A percentile compares a stretch with the other conserved stretches of the same genome.
These are phyloP conservation scores for Oscheius onirici DNA, from an alignment of 2,888 invertebrate genomes.

Conservation along the genomic window DNA sequence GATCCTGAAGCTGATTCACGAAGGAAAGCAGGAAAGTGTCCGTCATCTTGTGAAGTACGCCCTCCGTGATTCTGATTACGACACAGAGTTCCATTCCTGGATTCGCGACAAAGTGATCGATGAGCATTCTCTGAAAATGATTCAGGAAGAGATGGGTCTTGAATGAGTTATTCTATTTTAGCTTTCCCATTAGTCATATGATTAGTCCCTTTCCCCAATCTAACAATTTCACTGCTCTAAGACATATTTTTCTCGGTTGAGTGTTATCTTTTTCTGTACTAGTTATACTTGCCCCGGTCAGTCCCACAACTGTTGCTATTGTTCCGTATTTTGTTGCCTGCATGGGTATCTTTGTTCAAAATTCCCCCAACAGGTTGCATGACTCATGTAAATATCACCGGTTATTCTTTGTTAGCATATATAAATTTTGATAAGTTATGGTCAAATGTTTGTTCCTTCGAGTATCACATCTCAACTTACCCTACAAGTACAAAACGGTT, in stretches of 20 bases:
- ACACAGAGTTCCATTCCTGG: constrained; percentile 28
- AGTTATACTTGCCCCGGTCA: constrained; percentile 19
- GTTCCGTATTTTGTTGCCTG: neutral
- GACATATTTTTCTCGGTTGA: neutral
- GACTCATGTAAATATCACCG: too few species aligned
- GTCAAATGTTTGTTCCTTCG: too few species aligned
- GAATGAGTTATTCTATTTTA: neutral
- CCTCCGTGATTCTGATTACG: constrained; percentile 11
- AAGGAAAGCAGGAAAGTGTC: constrained; percentile 1
- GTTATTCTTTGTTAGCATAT: too few species aligned
- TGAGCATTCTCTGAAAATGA: constrained; percentile 1
- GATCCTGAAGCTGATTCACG: constrained; percentile 18
- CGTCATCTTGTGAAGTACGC: constrained; percentile 13
- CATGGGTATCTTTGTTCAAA: neutral
- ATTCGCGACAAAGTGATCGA: constrained; percentile 17
- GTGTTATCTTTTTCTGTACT: neutral
- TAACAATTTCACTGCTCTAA: neutral
- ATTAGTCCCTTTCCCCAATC: neutral
- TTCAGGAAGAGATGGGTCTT: constrained; percentile 16
- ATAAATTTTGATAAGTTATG: too few species aligned
- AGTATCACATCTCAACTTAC: too few species aligned
- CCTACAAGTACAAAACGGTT: too few species aligned
- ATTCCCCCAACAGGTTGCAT: too few species aligned
- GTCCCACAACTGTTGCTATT: neutral
- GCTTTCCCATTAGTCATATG: neutral